These are phyloP conservation scores for Lucilia cuprina DNA, from an alignment of 1,140 invertebrate genomes.

Conservation along the genomic window DNA sequence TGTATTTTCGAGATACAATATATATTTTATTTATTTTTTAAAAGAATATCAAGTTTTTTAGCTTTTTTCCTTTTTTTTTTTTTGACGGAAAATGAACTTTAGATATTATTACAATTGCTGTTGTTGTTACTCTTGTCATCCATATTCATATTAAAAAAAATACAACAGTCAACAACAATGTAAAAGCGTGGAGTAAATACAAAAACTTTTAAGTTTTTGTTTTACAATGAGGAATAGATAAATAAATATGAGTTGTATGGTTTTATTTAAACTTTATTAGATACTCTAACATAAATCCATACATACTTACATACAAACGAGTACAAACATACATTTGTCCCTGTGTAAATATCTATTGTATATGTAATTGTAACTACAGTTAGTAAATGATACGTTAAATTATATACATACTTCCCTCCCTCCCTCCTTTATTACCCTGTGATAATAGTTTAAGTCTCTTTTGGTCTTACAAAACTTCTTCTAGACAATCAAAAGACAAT, in stretches of 20 bases:
- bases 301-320: not conserved
- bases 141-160: no score
- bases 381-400: constrained; percentile 8
- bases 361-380: not conserved
- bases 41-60: not conserved
- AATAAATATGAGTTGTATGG: constrained; percentile 17
- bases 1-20: not conserved
- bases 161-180: not conserved
- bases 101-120: not conserved
- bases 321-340: no score
- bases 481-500: constrained; percentile 11
- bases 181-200: not conserved
- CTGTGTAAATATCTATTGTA: not conserved
- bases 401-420: not conserved
- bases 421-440: not conserved
- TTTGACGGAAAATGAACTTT: not conserved
- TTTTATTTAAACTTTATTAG: not conserved
- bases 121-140: no score
- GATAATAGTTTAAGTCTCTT: not conserved
- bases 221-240: not conserved
- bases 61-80: not conserved
- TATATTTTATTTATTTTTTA: not conserved
- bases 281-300: not conserved
- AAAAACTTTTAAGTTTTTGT: no score
- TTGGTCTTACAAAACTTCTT: not conserved